A percentile compares a stretch with the other conserved stretches of the same genome.
Evolutionary conservation across 2,888 invertebrate species (phyloP).

Genomic region (Cantharis lateralis): DNA sequence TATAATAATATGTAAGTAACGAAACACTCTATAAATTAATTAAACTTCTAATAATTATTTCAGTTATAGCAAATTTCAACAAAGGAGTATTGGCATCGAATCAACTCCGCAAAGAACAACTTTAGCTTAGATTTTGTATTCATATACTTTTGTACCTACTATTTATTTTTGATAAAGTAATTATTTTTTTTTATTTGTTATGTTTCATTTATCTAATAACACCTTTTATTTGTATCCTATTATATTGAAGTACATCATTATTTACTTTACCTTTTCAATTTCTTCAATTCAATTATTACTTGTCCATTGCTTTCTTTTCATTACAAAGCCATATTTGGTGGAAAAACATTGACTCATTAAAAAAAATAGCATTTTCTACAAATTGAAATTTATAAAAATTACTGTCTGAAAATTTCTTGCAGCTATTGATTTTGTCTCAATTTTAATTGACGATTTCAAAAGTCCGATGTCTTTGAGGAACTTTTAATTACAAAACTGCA

Average conservation of each 20-base stretch:
- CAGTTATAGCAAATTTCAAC: slow-evolving; percentile 53
- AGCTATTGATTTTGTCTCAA: not conserved
- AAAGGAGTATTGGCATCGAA: slow-evolving; percentile 42
- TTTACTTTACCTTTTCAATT: slow-evolving; percentile 31
- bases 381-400: not conserved
- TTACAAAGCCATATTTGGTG: slow-evolving; percentile 37
- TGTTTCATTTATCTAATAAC: slow-evolving; percentile 5
- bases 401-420: not conserved
- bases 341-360: slow-evolving; percentile 27
- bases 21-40: slow-evolving; percentile 37
- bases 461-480: not conserved
- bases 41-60: slow-evolving; percentile 39
- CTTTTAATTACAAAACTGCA: not conserved
- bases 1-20: slow-evolving; percentile 77
- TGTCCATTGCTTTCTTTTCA: slow-evolving; percentile 40
- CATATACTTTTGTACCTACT: not conserved
- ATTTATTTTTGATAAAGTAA: not conserved
- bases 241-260: slow-evolving; percentile 29
- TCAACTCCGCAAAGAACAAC: slow-evolving; percentile 48
- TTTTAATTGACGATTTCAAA: not conserved
- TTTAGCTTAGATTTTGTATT: slow-evolving; percentile 42
- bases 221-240: slow-evolving; percentile 30
- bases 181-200: not conserved
- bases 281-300: slow-evolving; percentile 36
- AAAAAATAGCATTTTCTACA: slow-evolving; percentile 18